Evolutionary conservation across 1,140 invertebrate genomes (phyloP).

Genomic region (Drosophila sulfurigaster): DNA sequence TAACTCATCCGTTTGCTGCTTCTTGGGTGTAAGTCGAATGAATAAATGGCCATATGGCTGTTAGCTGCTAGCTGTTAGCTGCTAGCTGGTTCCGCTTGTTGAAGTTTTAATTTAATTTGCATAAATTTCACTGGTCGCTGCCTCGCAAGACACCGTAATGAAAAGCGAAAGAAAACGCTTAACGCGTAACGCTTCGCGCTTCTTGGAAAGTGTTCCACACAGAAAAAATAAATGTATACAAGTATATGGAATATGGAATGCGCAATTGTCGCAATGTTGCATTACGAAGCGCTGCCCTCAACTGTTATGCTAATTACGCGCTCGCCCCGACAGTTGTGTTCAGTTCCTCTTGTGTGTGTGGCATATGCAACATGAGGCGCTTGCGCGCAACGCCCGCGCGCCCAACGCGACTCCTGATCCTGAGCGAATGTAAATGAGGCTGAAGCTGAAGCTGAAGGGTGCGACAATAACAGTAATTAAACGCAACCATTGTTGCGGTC

Average conservation of each 20-base stretch:
- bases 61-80: constrained; percentile 22
- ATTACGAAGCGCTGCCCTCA: constrained; percentile 30
- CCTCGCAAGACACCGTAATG: constrained; percentile 20
- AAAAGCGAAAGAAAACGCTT: constrained; percentile 26
- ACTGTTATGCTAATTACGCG: constrained; percentile 63
- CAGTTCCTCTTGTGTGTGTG: not conserved
- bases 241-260: not conserved
- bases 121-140: constrained; percentile 81
- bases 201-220: too few species aligned
- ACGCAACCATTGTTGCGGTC: constrained; percentile 79
- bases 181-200: constrained; percentile 7
- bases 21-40: constrained; percentile 8
- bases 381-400: constrained; percentile 33
- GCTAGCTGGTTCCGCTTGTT: constrained; percentile 69
- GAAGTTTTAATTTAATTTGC: constrained; percentile 78
- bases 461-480: constrained; percentile 82
- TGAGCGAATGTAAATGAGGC: constrained; percentile 66
- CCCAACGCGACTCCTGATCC: not conserved
- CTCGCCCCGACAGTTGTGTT: not conserved
- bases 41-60: constrained; percentile 61
- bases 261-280: constrained; percentile 39
- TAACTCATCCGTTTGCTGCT: constrained; percentile 45
- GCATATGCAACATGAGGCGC: constrained; percentile 36
- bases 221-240: too few species aligned
- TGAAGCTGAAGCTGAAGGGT: constrained; percentile 49